These are phyloP conservation scores for Dasypus novemcinctus DNA, from an alignment of 2,113 vertebrate genomes.

Conservation along the genomic window DNA sequence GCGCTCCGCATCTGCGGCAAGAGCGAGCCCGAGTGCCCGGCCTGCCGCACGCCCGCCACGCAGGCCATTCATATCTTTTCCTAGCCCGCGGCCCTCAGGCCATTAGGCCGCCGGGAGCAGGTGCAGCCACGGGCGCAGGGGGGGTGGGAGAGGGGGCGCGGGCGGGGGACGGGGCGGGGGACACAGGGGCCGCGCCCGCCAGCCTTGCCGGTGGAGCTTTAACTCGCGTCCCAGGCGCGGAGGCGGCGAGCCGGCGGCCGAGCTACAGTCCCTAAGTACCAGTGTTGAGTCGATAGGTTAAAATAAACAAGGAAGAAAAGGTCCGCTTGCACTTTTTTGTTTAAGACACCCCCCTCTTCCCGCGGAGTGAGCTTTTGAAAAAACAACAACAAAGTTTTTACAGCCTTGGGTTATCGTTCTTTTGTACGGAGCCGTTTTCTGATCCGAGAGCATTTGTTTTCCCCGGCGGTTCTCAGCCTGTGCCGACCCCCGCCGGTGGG, in stretches of 20 bases:
- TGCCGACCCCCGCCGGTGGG: background rate
- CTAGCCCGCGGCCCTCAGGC: slow-evolving; percentile 78
- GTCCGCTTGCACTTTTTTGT: slow-evolving; percentile 84
- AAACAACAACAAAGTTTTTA: slow-evolving; percentile 61
- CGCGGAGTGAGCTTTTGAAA: slow-evolving; percentile 66
- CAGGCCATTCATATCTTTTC: slow-evolving; percentile 99
- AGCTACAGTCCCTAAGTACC: slow-evolving; percentile 71
- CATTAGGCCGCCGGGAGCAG: fast-evolving
- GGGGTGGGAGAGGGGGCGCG: background rate
- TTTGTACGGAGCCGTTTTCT: slow-evolving; percentile 56
- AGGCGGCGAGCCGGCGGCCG: slow-evolving; percentile 47
- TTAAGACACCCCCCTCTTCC: slow-evolving; percentile 58
- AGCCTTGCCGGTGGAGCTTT: slow-evolving; percentile 80
- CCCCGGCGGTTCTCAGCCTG: background rate
- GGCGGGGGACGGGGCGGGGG: background rate
- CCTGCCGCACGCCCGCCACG: slow-evolving; percentile 93
- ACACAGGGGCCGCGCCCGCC: background rate
- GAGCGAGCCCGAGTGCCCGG: slow-evolving; percentile 92
- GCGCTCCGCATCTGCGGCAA: slow-evolving; percentile 95
- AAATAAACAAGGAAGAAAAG: slow-evolving; percentile 79
- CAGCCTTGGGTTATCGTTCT: slow-evolving; percentile 18
- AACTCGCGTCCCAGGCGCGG: slow-evolving; percentile 75
- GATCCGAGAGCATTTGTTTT: slow-evolving; percentile 26
- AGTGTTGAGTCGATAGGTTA: slow-evolving; percentile 82
- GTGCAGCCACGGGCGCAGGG: background rate